Conservation (phyloP, 1,140 invertebrate species). For the Phenacoccus solenopsis region DNA sequence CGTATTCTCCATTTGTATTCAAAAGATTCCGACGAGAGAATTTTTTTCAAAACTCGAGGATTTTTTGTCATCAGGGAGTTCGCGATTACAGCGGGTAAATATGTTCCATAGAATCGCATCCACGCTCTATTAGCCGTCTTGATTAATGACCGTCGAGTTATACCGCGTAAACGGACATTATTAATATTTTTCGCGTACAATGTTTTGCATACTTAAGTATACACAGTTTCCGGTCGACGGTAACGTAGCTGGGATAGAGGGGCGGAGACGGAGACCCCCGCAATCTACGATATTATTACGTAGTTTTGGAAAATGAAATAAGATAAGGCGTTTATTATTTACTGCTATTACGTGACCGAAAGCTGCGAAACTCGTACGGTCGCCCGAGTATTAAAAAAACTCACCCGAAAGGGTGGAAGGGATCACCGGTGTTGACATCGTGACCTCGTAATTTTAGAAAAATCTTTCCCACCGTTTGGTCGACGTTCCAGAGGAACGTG, state of each 20-base stretch:
- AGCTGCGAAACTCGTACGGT: background rate
- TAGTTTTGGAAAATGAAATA: conserved; percentile 14
- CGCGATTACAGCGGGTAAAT: background rate
- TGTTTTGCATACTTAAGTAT: background rate
- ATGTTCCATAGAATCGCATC: too few species aligned
- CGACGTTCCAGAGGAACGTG: too few species aligned
- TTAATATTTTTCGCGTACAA: background rate
- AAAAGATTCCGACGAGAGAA: too few species aligned
- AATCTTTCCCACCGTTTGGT: conserved; percentile 1
- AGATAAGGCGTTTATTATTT: conserved; percentile 12
- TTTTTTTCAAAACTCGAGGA: background rate
- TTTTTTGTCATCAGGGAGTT: background rate
- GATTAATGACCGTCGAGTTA: background rate
- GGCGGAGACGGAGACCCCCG: background rate
- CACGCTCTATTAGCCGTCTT: background rate
- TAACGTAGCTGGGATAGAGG: background rate
- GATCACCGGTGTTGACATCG: background rate
- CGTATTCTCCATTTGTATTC: too few species aligned
- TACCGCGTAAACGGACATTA: background rate
- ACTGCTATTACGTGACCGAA: conserved; percentile 11
- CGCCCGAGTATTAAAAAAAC: background rate
- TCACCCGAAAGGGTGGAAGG: background rate
- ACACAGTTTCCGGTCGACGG: background rate
- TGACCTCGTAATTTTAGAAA: conserved; percentile 10
- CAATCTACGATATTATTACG: background rate